phyloP scores from a whole-genome alignment of 2,797 vertebrate genomes.

The Cirrhinus molitorella region DNA sequence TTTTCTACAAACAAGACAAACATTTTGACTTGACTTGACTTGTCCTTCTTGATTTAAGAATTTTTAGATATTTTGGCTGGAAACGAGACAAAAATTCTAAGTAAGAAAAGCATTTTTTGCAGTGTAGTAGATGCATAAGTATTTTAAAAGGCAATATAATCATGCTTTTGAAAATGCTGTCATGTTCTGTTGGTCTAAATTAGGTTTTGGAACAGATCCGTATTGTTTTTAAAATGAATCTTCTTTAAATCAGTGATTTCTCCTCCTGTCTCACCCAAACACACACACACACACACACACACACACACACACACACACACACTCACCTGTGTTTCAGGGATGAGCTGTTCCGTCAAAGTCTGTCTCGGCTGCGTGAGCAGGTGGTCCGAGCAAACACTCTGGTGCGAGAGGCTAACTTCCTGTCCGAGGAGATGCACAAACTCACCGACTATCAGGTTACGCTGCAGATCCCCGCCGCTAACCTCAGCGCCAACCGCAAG shows the following conservation, averaged over 20 bases:
- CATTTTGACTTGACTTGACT: no score
- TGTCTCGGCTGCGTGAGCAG: conserved; percentile 95
- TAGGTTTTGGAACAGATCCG: background rate
- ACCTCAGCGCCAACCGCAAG: conserved; percentile 98
- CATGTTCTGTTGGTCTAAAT: no score
- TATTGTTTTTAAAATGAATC: background rate
- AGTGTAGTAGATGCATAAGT: no score
- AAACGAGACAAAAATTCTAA: no score
- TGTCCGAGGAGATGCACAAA: conserved; percentile 95
- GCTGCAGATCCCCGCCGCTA: conserved; percentile 95
- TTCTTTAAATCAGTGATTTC: background rate
- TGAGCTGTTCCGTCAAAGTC: conserved; percentile 94
- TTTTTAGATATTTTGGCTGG: no score
- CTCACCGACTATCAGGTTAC: conserved; percentile 98
- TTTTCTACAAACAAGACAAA: no score
- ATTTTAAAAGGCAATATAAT: no score
- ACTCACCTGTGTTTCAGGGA: conserved; percentile 79
- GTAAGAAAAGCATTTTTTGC: no score
- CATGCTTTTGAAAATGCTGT: no score
- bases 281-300: no score
- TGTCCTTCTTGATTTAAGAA: no score
- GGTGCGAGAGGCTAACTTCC: conserved; percentile 96
- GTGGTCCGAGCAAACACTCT: conserved; percentile 95
- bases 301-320: background rate
- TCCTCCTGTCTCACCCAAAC: background rate